These are phyloP conservation scores for Brachionus calyciflorus DNA, from an alignment of 1,140 invertebrate species.

Conservation along the genomic window DNA sequence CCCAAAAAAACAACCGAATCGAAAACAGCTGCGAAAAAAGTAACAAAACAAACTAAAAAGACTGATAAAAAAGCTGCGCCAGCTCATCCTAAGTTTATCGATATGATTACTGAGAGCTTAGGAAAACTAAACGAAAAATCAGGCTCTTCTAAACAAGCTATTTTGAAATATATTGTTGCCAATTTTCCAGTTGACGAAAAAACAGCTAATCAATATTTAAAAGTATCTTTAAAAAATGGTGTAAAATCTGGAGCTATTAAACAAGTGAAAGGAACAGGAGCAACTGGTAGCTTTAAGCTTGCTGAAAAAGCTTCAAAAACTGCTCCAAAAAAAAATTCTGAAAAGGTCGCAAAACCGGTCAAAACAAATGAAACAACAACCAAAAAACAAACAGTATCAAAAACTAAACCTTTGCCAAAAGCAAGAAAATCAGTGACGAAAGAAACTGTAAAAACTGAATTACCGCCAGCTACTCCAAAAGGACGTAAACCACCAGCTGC, in stretches of 20 bases:
- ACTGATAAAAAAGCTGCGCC: too few species aligned
- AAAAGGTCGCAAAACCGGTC: not conserved
- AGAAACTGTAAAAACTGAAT: not conserved
- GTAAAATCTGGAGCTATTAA: conserved; percentile 20
- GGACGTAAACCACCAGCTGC: not conserved
- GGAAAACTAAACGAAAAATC: conserved; percentile 47
- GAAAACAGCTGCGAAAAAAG: not conserved
- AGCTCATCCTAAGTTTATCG: not conserved
- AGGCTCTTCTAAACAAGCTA: conserved; percentile 49
- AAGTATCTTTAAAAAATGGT: conserved; percentile 44
- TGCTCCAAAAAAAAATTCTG: not conserved
- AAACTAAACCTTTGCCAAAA: too few species aligned
- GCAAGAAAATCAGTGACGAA: not conserved
- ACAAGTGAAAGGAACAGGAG: conserved; percentile 50
- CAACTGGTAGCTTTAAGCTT: conserved; percentile 57
- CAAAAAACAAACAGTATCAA: not conserved
- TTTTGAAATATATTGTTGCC: conserved; percentile 48
- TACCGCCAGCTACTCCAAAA: not conserved
- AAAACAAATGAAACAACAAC: not conserved
- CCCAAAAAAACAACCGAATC: too few species aligned
- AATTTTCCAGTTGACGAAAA: conserved; percentile 49
- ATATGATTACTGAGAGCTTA: conserved; percentile 48
- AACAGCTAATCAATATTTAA: conserved; percentile 51
- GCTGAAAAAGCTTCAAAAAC: conserved; percentile 39
- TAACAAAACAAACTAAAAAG: not conserved